Evolutionary conservation across 1,140 invertebrate genomes (phyloP), one percentile per base, ranked within the genome.

Genomic region (Apis florea): DNA sequence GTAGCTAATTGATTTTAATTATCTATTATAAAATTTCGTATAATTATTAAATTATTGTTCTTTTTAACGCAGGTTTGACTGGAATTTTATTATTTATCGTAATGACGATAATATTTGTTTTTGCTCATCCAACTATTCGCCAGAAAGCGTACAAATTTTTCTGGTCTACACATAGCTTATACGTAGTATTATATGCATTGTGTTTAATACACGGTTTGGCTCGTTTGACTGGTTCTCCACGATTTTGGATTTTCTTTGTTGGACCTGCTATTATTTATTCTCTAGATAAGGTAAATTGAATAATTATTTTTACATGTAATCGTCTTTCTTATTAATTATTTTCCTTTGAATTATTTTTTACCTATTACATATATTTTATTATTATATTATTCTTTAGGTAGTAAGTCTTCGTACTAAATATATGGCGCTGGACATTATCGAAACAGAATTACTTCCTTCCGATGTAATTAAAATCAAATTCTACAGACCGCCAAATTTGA

Each of bases 181-280:
- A 99, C 89, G 96, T 99, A 51, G 91, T 97, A 0, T 94, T 99
- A 4, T 99, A 99, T 90, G 95, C 97, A 1, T 93, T 99, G 12
- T 97, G 96, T 85, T 94, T 99, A 53, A 95, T 99, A 59, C 99
- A 99, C 88, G 99, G 99, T 3, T 93, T 99, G n/a, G 98, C 98
- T 0, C 95, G 98, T 74, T 94, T 99, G 54, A 99, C 98, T 0
- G 98, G 98, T 1, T 96, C 97, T 12, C 97, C 97, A 0, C 93
- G 97, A 83, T 99, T 99, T 94, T 99, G 98, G 97, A 96, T 98
- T 85, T 99, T 99, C 93, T 99, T 99, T 90, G 94, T 99, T 26
- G 97, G 96, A 17, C 99, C 99, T 1, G 98, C 98, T 0, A 96
- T 98, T 63, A 95, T 98, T 78, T 99, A 98, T 89, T 96, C 96